Evolutionary conservation across 37 sponge, comb jelly and placozoan genomes (phyloP).

Genomic region (Chondrosia reniformis): DNA sequence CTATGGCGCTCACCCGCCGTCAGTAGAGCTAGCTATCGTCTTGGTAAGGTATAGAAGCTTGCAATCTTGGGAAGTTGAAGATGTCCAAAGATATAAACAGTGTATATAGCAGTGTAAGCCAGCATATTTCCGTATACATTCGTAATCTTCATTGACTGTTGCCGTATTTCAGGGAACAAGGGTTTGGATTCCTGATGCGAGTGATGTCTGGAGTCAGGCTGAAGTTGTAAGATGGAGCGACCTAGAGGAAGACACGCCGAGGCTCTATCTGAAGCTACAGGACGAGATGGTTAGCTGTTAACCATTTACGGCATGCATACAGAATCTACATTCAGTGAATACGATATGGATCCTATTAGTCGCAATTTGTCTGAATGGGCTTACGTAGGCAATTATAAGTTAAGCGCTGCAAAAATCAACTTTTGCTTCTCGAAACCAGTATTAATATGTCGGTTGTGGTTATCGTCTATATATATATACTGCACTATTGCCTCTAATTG

Average conservation of each 20-base stretch:
- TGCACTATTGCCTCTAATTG: too few species aligned
- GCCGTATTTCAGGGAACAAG: neutral
- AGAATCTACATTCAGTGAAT: neutral
- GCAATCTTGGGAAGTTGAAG: too few species aligned
- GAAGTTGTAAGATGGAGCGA: neutral
- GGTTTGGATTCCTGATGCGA: neutral
- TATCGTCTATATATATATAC: too few species aligned
- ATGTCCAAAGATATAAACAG: neutral
- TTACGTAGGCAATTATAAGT: too few species aligned
- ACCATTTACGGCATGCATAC: neutral
- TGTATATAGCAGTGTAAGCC: neutral
- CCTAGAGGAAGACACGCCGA: neutral
- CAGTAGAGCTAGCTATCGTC: too few species aligned
- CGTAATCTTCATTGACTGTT: neutral
- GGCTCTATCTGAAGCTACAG: neutral
- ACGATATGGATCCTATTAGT: too few species aligned
- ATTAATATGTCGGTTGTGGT: too few species aligned
- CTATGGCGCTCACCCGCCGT: too few species aligned
- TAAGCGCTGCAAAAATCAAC: too few species aligned
- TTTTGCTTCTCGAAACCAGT: too few species aligned
- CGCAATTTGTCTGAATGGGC: too few species aligned
- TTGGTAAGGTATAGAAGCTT: too few species aligned
- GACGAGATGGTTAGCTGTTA: neutral
- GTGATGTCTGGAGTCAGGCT: slow-evolving; percentile 14
- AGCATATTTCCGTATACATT: neutral